Evolutionary conservation across 2,797 vertebrate genomes (phyloP).

Genomic region (Orientallactaga sibirica): DNA sequence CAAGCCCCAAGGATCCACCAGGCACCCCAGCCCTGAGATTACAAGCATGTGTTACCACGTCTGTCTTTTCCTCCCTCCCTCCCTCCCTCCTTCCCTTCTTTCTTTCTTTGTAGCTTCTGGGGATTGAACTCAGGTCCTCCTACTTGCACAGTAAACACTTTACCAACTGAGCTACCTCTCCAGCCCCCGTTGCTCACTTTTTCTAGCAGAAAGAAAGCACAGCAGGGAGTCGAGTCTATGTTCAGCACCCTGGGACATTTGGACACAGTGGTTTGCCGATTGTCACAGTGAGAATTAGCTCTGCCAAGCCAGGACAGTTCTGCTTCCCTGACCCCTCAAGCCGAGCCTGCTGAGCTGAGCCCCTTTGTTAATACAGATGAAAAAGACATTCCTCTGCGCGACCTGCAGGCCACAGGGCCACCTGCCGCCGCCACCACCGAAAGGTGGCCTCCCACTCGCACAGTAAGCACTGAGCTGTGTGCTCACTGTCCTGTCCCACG

Average conservation of each 20-base stretch:
- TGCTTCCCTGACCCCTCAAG: constrained; percentile 64
- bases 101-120: too few species aligned
- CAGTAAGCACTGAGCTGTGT: constrained; percentile 75
- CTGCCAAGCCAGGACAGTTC: not conserved
- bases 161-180: not conserved
- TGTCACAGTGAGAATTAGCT: constrained; percentile 63
- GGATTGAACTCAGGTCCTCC: too few species aligned
- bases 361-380: constrained; percentile 77
- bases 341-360: constrained; percentile 74
- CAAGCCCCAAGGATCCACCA: too few species aligned
- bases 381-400: constrained; percentile 80
- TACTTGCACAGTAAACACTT: not conserved
- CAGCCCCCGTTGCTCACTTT: not conserved
- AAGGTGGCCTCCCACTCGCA: constrained; percentile 82
- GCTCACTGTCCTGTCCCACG: constrained; percentile 77
- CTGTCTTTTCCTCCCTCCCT: too few species aligned
- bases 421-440: constrained; percentile 77
- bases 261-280: constrained; percentile 47
- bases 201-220: constrained; percentile 52
- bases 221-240: not conserved
- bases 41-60: too few species aligned
- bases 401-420: constrained; percentile 59
- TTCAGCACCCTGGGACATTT: constrained; percentile 9
- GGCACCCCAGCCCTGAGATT: too few species aligned
- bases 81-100: too few species aligned